Evolutionary conservation across 2,113 vertebrate species (phyloP).

Genomic region (Equus przewalskii): DNA sequence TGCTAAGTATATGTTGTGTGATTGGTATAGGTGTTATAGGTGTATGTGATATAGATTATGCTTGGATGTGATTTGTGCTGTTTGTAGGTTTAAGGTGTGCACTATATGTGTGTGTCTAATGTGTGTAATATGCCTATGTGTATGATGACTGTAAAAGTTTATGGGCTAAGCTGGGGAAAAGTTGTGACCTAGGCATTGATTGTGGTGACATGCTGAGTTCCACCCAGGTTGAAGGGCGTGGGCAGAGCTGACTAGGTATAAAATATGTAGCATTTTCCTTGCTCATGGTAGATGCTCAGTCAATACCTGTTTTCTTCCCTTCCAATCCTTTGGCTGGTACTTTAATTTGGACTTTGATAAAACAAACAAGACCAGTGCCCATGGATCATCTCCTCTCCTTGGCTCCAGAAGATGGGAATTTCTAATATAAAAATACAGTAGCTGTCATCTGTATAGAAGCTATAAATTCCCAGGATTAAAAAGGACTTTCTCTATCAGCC

Average conservation of each 20-base stretch:
- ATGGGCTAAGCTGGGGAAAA: neutral
- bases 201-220: neutral
- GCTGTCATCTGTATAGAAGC: too few relatives aligned
- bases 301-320: neutral
- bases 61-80: neutral
- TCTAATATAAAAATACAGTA: too few relatives aligned
- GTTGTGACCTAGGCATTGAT: neutral
- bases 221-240: neutral
- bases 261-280: neutral
- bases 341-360: constrained; percentile 32
- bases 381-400: neutral
- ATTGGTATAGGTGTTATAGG: neutral
- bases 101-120: neutral
- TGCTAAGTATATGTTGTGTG: neutral
- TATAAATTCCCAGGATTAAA: too few relatives aligned
- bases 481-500: too few relatives aligned
- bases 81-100: neutral
- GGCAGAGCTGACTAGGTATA: neutral
- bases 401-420: too few relatives aligned
- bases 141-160: neutral
- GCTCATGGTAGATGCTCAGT: neutral
- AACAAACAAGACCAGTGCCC: neutral
- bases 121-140: neutral
- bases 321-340: neutral
- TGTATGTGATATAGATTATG: neutral